Conservation (phyloP, 2,113 vertebrate genomes). For the Numida meleagris region DNA sequence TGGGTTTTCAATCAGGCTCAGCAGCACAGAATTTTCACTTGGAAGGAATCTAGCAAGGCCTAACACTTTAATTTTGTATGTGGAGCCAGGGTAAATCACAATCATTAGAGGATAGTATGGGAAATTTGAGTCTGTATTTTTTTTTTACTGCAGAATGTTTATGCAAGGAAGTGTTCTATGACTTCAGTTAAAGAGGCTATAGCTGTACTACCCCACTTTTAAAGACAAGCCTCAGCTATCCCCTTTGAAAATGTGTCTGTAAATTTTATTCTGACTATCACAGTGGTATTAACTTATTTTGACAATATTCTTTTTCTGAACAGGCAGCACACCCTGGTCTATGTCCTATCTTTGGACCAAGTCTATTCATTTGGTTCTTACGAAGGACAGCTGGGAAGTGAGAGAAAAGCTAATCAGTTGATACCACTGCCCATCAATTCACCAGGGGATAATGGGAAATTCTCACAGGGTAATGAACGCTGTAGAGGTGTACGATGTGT, state of each 20-base stretch:
- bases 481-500: not conserved
- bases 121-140: not conserved
- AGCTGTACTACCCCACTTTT: not conserved
- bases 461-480: not conserved
- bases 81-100: not conserved
- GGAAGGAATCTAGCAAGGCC: not conserved
- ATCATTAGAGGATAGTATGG: not conserved
- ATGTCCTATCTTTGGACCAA: conserved; percentile 65
- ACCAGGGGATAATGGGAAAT: not conserved
- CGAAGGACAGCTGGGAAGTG: conserved; percentile 49
- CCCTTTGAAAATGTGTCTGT: not conserved
- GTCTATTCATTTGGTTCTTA: conserved; percentile 76
- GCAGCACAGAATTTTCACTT: not conserved
- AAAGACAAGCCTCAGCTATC: not conserved
- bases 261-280: not conserved
- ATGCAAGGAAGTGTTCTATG: not conserved
- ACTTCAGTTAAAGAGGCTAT: not conserved
- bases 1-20: not conserved
- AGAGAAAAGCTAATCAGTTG: conserved; percentile 26
- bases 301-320: conserved; percentile 17
- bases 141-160: not conserved
- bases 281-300: not conserved
- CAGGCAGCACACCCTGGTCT: conserved; percentile 76
- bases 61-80: not conserved
- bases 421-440: conserved; percentile 59